Evolutionary conservation across 2,797 vertebrate species (phyloP), one percentile per base, ranked within the genome.

Genomic region (Zenarchopterus dispar): DNA sequence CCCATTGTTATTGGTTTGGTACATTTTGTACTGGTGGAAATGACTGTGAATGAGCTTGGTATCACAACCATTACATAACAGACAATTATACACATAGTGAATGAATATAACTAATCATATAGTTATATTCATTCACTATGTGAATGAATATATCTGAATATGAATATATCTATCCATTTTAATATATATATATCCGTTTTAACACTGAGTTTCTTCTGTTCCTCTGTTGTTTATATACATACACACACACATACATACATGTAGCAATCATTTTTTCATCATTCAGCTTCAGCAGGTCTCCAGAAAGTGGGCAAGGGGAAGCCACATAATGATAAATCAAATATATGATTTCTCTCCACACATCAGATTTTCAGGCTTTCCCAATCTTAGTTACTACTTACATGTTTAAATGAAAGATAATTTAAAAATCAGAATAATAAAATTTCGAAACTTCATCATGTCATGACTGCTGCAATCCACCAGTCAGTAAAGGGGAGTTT

Each of bases 221-320:
- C 58, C 28, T 28, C 4, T n/a, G n/a, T n/a, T n/a, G n/a, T n/a
- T n/a, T n/a, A n/a, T n/a, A n/a, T n/a, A n/a, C n/a, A n/a, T n/a
- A n/a, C n/a, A n/a, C n/a, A n/a, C n/a, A n/a, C n/a, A n/a, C n/a
- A n/a, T n/a, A n/a, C n/a, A n/a, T n/a, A 28, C 5, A 28, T 5
- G 7, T 28, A 7, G 8, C 44, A 55, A 66, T 44, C 23, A 33
- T 15, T 68, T 42, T 31, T 43, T 44, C 44, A 46, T 43, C 49
- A 45, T 18, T 41, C 48, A 36, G 22, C 59, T 51, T 59, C 63
- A 85, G 69, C 45, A 64, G 60, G 31, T 31, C 19, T 75, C 51
- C 49, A 62, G 46, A 16, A 28, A 43, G 46, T 17, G 24, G 43
- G 43, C 50, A 24, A 24, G 22, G 3, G 16, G 11, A 36, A 55